Base-by-base conservation (phyloP, 2,113 vertebrate genomes). In the Dipodomys stephensi region DNA sequence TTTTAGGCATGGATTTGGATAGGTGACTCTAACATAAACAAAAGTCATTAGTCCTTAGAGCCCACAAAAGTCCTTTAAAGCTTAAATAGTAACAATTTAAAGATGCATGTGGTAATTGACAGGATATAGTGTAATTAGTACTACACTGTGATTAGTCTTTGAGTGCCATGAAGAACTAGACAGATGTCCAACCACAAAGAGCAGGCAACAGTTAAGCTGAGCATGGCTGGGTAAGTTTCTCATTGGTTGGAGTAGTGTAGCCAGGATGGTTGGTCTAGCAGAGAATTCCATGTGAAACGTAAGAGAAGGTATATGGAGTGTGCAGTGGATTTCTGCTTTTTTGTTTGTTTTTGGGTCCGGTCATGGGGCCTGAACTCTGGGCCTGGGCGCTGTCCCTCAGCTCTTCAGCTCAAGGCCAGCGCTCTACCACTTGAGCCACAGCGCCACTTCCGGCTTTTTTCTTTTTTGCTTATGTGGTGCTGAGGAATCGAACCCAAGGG, bases 291-390 rank as follows among this genome's bases (percentile, higher is more conserved):
- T 53, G 2, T 68, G n/a, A 87, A 93, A 83, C 86, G 1, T 30
- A 72, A 83, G 15, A 68, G 23, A 80, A 88, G 15, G 2, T 71
- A 13, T 62, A 68, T 46, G 35, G 32, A 71, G 83, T 30, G 64
- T 44, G 77, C 92, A 44, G 60, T 77, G 91, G 20, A 80, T 77
- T 88, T 79, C 7, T 86, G 23, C 84, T 57, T 46, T 53, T 35
- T 35, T 35, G 35, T 35, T 35, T 35, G 35, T 35, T 35, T 35
- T 35, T 35, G 35, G 35, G 35, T 35, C 35, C 35, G 35, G 35
- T 35, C 35, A 35, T 35, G 35, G 35, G 35, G 35, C 35, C 35
- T 35, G 35, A 35, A 35, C 35, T 35, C 35, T 35, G 35, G 35
- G 35, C 35, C 35, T 35, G 35, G 35, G 35, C 35, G 3, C 35